Evolutionary conservation across 2,888 invertebrate genomes (phyloP).

Genomic region (Athalia rosae): DNA sequence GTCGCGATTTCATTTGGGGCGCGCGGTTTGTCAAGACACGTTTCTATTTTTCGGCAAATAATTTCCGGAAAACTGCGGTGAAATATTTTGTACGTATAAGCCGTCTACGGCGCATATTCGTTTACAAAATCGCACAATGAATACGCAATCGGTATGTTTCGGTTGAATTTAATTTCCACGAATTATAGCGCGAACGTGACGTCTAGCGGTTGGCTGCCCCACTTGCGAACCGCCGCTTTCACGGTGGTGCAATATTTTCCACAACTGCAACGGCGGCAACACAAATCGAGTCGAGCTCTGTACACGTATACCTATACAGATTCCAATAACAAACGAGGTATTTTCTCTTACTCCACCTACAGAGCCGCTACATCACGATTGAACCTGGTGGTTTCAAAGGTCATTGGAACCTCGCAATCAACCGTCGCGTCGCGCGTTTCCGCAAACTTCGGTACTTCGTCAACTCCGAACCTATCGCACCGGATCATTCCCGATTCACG

Average conservation of each 20-base stretch:
- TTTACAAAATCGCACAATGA: slow-evolving; percentile 32
- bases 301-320: neutral
- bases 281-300: no score
- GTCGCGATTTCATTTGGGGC: no score
- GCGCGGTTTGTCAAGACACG: no score
- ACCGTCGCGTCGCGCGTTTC: neutral
- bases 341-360: neutral
- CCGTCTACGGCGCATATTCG: neutral
- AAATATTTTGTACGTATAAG: neutral
- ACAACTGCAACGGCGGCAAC: neutral
- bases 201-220: slow-evolving; percentile 17
- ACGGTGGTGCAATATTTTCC: slow-evolving; percentile 16
- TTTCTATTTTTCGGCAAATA: neutral
- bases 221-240: neutral
- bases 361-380: slow-evolving; percentile 20
- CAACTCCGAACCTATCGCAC: neutral
- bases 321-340: slow-evolving; percentile 15
- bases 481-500: neutral
- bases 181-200: slow-evolving; percentile 34
- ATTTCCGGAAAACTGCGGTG: neutral
- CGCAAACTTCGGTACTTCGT: slow-evolving; percentile 7
- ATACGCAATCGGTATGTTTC: slow-evolving; percentile 31
- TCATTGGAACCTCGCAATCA: slow-evolving; percentile 14
- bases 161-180: slow-evolving; percentile 30
- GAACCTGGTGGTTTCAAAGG: slow-evolving; percentile 38